Conservation (phyloP, 2,888 invertebrate genomes). For the Hyppa rectilinea region DNA sequence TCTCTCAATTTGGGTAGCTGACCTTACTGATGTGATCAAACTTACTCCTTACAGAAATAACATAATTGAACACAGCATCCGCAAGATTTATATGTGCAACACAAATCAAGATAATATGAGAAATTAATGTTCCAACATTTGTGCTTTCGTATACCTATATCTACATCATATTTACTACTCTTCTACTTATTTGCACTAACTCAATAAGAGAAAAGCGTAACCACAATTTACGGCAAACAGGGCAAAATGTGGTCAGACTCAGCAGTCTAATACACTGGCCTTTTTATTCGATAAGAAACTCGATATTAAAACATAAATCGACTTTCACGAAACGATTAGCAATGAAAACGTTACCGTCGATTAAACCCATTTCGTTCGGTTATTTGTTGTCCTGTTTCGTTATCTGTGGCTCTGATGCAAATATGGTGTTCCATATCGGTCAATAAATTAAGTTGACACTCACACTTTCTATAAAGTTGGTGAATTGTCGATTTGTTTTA, state of each 20-base stretch:
- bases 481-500: slow-evolving; percentile 65
- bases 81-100: slow-evolving; percentile 25
- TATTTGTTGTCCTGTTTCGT: slow-evolving; percentile 70
- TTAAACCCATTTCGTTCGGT: slow-evolving; percentile 67
- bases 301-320: slow-evolving; percentile 67
- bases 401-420: slow-evolving; percentile 69
- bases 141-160: neutral
- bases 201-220: slow-evolving; percentile 39
- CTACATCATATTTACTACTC: too few relatives aligned
- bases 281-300: slow-evolving; percentile 60
- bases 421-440: slow-evolving; percentile 70
- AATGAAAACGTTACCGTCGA: slow-evolving; percentile 69
- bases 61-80: slow-evolving; percentile 27
- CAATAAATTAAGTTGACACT: slow-evolving; percentile 71
- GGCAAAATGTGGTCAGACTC: slow-evolving; percentile 18
- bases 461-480: slow-evolving; percentile 70
- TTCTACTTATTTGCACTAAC: slow-evolving; percentile 15
- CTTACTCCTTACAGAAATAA: slow-evolving; percentile 37
- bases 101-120: slow-evolving; percentile 37
- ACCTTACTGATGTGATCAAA: slow-evolving; percentile 61
- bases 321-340: slow-evolving; percentile 71
- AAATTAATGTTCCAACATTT: slow-evolving; percentile 7
- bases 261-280: slow-evolving; percentile 40
- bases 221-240: slow-evolving; percentile 32
- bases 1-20: slow-evolving; percentile 55